These are phyloP conservation scores for Chrysotoxum bicinctum DNA, from an alignment of 2,888 invertebrate genomes.

Conservation along the genomic window DNA sequence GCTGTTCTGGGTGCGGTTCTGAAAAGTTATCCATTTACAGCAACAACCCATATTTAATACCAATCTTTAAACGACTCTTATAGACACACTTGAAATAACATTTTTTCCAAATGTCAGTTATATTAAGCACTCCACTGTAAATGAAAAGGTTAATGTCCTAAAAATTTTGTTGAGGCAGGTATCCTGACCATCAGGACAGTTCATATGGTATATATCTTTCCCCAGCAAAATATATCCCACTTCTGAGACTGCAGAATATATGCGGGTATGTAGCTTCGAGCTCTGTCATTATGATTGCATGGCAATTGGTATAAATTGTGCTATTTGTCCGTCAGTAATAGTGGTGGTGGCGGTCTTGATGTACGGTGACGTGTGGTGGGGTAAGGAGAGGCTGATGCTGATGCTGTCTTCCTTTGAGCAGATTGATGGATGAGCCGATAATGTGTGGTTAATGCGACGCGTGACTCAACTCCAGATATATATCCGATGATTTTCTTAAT, in stretches of 20 bases:
- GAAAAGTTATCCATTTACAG: no score
- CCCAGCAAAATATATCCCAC: conserved; percentile 3
- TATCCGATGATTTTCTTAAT: conserved; percentile 69
- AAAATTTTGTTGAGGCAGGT: background rate
- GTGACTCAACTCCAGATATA: conserved; percentile 52
- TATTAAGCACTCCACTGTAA: background rate
- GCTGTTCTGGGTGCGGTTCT: no score
- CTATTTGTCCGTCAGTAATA: conserved; percentile 51
- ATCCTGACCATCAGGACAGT: background rate
- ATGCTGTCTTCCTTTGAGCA: background rate
- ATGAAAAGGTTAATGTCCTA: conserved; percentile 1
- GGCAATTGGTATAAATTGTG: conserved; percentile 56
- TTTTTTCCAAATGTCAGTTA: no score
- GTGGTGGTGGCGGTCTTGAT: background rate
- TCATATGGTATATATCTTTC: no score
- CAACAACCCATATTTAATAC: no score
- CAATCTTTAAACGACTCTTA: no score
- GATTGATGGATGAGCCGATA: conserved; percentile 71
- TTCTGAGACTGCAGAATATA: conserved; percentile 23
- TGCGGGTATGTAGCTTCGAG: conserved; percentile 13
- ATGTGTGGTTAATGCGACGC: conserved; percentile 70
- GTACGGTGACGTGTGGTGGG: background rate
- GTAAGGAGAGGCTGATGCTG: background rate
- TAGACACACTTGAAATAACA: no score
- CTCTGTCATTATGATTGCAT: conserved; percentile 47